A percentile compares a stretch with the other conserved stretches of the same genome.
Evolutionary conservation across 1,140 invertebrate species (phyloP).

Genomic region (Drosophila ohnishii): DNA sequence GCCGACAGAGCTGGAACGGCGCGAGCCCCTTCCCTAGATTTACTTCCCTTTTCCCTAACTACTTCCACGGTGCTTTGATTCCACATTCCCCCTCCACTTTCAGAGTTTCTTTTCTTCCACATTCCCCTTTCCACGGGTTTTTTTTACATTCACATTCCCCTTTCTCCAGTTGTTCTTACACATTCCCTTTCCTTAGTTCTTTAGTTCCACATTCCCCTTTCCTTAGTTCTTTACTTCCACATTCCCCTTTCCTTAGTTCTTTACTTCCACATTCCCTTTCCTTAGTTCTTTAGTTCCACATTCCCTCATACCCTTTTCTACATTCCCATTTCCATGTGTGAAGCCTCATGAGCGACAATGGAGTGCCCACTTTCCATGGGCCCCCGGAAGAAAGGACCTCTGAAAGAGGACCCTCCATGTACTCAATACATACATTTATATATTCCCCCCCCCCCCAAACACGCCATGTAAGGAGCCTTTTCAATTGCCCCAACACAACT

Average conservation of each 20-base stretch:
- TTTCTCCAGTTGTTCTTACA: neutral
- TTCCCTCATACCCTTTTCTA: neutral
- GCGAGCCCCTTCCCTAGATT: neutral
- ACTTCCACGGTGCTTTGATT: neutral
- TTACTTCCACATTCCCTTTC: neutral
- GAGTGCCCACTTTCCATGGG: constrained; percentile 44
- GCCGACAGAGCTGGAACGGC: constrained; percentile 32
- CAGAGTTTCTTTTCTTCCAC: neutral
- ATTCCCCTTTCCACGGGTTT: neutral
- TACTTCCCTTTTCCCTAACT: neutral
- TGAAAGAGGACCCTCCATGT: constrained; percentile 46
- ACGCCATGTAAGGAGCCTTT: constrained; percentile 45
- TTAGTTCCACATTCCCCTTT: neutral
- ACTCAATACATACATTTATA: constrained; percentile 7
- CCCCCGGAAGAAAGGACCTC: constrained; percentile 19
- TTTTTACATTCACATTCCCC: neutral
- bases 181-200: neutral
- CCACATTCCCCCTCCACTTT: neutral
- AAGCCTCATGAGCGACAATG: constrained; percentile 61
- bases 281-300: constrained; percentile 13
- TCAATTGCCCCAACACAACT: constrained; percentile 52
- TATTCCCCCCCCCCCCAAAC: neutral
- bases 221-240: neutral
- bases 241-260: neutral
- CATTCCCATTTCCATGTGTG: constrained; percentile 28